Base-by-base conservation (phyloP, 2,888 invertebrate species). In the Tortrix viridana region DNA sequence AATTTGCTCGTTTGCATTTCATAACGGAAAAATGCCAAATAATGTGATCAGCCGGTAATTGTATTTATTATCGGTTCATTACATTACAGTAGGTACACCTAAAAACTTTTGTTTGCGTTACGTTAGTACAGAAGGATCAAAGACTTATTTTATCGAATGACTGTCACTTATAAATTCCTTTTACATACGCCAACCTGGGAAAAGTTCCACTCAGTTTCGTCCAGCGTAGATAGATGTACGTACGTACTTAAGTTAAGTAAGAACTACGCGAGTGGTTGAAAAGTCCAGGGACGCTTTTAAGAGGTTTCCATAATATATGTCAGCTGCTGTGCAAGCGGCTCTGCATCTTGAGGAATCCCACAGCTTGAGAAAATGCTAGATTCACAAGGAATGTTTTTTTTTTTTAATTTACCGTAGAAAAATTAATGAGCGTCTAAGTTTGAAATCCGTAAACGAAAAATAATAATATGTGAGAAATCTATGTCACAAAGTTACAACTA, bases 151-250 rank as follows among this genome's bases (percentile, higher is more conserved):
- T 83, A 74, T 72, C 73, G 77, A 83, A 75, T 80, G 83, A 75
- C 79, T 74, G 81, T 82, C 78, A 82, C 85, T 86, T 85, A 82
- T 86, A 82, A 85, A 87, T 86, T 88, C 84, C 86, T 89, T 89
- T 88, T 88, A 85, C 84, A 76, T 79, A 76, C 79, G 79, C 74
- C 83, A 79, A 87, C 86, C 84, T 86, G 85, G 82, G 81, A 81
- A 84, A 88, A 88, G 86, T 89, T 89, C 83, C 84, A 84, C 86
- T 87, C 85, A 86, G 89, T 88, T 89, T 85, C 81, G 77, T 79
- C 75, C 79, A 81, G 76, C 80, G 82, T 23, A 46, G 50, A 58
- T 52, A 57, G 50, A 57, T 50, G 46, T 38, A 18, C 37, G 46
- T 37, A 43, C 16, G 20, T 58, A 62, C 7, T 18, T 47, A 43